Percentiles rank a stretch among this genome's conserved stretches.
These are phyloP conservation scores for Apeira syringaria DNA, from an alignment of 2,888 invertebrate genomes.

Conservation along the genomic window DNA sequence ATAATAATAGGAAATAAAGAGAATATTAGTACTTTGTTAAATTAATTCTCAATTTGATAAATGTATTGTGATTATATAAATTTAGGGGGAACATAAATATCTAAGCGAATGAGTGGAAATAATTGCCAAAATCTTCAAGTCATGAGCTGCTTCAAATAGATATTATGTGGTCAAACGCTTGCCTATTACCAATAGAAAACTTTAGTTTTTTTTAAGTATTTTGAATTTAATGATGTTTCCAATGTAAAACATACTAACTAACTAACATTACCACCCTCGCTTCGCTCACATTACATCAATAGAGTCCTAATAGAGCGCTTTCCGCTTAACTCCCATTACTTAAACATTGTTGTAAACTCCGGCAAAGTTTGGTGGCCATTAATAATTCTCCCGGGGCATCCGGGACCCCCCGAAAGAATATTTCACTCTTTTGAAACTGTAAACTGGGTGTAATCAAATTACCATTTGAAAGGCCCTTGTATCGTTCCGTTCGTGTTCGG, in stretches of 20 bases:
- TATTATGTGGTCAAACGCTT: too few relatives aligned
- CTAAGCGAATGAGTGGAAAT: too few relatives aligned
- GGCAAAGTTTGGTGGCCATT: constrained; percentile 64
- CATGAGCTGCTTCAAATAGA: too few relatives aligned
- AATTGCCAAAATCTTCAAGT: too few relatives aligned
- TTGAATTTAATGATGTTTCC: too few relatives aligned
- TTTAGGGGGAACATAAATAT: too few relatives aligned
- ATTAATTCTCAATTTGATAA: too few relatives aligned
- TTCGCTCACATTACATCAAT: constrained; percentile 20
- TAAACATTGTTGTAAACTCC: constrained; percentile 46
- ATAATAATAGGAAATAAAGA: too few relatives aligned
- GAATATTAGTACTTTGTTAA: too few relatives aligned
- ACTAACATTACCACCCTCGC: not conserved
- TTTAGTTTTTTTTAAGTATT: too few relatives aligned
- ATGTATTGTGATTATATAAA: too few relatives aligned
- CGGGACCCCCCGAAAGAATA: constrained; percentile 71
- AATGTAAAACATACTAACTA: not conserved
- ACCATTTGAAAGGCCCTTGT: constrained; percentile 72
- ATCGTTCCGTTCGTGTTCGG: constrained; percentile 52
- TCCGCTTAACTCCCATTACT: constrained; percentile 36
- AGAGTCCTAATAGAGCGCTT: constrained; percentile 18
- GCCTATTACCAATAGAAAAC: too few relatives aligned
- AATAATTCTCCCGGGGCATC: constrained; percentile 68
- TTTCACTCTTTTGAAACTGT: constrained; percentile 73
- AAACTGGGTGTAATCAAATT: constrained; percentile 78